phyloP scores from a whole-genome alignment of 92 coral and sea anemone genomes.

The Blastomussa wellsi region DNA sequence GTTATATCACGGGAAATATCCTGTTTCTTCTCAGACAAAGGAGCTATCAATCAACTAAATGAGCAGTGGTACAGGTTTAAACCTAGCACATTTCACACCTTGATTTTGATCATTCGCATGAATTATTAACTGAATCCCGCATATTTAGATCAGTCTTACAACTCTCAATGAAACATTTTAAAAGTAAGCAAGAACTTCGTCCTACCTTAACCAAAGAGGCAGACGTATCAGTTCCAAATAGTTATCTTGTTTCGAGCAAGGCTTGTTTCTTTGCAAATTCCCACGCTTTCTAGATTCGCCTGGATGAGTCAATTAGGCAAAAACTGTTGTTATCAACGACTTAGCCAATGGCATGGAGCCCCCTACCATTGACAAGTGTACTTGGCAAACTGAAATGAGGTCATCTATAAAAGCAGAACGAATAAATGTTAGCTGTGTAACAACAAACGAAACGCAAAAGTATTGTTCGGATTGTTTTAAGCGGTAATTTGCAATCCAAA shows the following conservation, averaged over 20 bases:
- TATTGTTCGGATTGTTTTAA: background rate
- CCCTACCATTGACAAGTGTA: background rate
- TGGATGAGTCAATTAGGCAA: background rate
- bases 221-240: background rate
- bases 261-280: slow-evolving; percentile 4
- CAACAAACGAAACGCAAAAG: background rate
- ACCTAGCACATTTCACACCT: background rate
- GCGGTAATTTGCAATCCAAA: background rate
- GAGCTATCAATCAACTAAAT: background rate
- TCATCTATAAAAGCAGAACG: background rate
- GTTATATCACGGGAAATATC: background rate
- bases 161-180: background rate
- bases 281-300: slow-evolving; percentile 27
- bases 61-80: background rate
- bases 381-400: background rate
- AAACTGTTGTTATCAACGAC: background rate
- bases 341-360: background rate
- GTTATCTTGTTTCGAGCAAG: background rate
- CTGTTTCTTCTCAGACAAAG: background rate
- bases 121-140: background rate
- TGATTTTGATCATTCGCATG: background rate
- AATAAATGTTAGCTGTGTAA: background rate
- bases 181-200: background rate
- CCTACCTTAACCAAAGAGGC: background rate
- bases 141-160: background rate